These are phyloP conservation scores for Agapornis roseicollis DNA, from an alignment of 2,113 vertebrate genomes.

Conservation along the genomic window DNA sequence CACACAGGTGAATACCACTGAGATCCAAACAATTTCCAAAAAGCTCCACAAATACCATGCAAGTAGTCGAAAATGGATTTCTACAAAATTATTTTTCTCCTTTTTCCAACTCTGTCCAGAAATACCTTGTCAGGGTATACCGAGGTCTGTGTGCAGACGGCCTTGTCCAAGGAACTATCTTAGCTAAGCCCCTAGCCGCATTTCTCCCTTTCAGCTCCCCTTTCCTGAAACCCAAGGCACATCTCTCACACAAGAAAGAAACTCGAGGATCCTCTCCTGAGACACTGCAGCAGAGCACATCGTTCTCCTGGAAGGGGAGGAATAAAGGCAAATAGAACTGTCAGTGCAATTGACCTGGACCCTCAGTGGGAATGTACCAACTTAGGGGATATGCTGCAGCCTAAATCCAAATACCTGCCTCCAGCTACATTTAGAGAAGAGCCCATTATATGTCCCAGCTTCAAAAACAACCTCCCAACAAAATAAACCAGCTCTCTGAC, in stretches of 20 bases:
- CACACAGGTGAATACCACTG: background rate
- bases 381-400: background rate
- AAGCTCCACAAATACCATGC: background rate
- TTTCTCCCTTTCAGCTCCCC: background rate
- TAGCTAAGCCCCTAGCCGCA: background rate
- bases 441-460: background rate
- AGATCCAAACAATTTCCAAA: background rate
- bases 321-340: background rate
- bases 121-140: background rate
- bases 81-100: background rate
- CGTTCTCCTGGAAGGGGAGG: background rate
- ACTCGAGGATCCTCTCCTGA: background rate
- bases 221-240: background rate
- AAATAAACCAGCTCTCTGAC: background rate
- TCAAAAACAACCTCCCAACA: background rate
- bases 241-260: background rate
- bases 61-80: background rate
- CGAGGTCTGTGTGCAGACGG: background rate
- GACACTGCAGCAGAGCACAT: background rate
- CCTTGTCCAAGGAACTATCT: background rate
- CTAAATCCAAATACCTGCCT: background rate
- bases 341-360: accelerated
- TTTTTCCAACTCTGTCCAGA: background rate
- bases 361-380: background rate
- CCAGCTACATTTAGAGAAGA: background rate